These are phyloP conservation scores for Dorcus hopei DNA, from an alignment of 2,888 invertebrate species.

Conservation along the genomic window DNA sequence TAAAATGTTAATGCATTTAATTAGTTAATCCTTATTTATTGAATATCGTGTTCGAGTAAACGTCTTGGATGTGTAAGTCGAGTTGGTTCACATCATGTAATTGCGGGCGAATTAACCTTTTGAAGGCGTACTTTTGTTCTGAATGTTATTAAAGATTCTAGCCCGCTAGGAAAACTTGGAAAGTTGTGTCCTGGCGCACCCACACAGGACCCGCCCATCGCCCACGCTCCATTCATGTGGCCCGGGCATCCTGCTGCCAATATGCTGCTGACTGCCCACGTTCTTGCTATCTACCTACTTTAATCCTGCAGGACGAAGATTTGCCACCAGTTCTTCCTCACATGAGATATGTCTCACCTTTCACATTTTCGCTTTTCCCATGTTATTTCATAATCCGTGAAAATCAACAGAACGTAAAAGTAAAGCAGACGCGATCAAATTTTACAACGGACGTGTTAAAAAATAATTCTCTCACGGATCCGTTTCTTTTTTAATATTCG, in stretches of 20 bases:
- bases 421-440: not conserved
- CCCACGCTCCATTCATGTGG: conserved; percentile 36
- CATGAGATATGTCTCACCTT: not conserved
- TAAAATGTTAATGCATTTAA: too few species aligned
- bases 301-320: conserved; percentile 20
- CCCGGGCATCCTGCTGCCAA: conserved; percentile 32
- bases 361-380: conserved; percentile 1
- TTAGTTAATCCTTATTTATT: too few species aligned
- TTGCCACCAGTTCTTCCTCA: not conserved
- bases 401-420: conserved; percentile 2
- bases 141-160: not conserved
- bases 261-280: conserved; percentile 31
- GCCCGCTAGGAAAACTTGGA: conserved; percentile 12
- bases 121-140: too few species aligned
- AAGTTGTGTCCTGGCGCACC: conserved; percentile 26
- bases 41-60: too few species aligned
- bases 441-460: not conserved
- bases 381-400: not conserved
- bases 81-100: too few species aligned
- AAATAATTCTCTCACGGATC: not conserved
- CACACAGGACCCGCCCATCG: conserved; percentile 31
- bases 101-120: too few species aligned
- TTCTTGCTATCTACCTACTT: conserved; percentile 20
- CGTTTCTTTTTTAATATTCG: not conserved
- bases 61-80: too few species aligned